Evolutionary conservation across 1,140 invertebrate genomes (phyloP).

Genomic region (Heliconius nattereri): DNA sequence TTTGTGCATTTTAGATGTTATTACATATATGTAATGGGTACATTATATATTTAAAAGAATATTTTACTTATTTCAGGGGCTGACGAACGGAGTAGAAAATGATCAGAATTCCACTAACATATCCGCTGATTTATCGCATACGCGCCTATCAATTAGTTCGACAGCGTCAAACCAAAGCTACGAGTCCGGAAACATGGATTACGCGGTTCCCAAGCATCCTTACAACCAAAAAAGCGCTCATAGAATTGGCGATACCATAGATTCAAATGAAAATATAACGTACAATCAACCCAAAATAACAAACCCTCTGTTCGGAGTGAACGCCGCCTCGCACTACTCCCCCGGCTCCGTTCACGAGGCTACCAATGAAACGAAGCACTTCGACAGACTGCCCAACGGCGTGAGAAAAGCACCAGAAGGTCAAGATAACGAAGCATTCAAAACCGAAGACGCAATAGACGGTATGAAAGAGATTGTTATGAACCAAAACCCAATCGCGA

Average conservation of each 20-base stretch:
- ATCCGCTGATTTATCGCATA: slow-evolving; percentile 71
- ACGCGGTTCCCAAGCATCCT: slow-evolving; percentile 67
- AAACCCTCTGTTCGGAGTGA: slow-evolving; percentile 78
- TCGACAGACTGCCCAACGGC: slow-evolving; percentile 71
- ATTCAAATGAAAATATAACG: slow-evolving; percentile 50
- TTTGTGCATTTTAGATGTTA: no score
- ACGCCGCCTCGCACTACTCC: slow-evolving; percentile 76
- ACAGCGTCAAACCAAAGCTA: slow-evolving; percentile 74
- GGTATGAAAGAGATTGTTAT: slow-evolving; percentile 76
- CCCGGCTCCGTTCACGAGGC: slow-evolving; percentile 53
- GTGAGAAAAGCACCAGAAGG: slow-evolving; percentile 87
- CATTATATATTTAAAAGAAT: not conserved
- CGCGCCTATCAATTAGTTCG: slow-evolving; percentile 71
- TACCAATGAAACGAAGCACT: slow-evolving; percentile 54
- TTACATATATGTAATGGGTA: not conserved
- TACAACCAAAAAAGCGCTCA: slow-evolving; percentile 52
- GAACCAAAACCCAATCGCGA: slow-evolving; percentile 71
- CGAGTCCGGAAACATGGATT: slow-evolving; percentile 70
- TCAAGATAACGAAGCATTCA: slow-evolving; percentile 87
- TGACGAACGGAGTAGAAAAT: slow-evolving; percentile 80
- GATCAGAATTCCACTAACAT: slow-evolving; percentile 79
- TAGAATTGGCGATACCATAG: slow-evolving; percentile 16
- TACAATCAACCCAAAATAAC: slow-evolving; percentile 64
- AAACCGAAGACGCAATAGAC: slow-evolving; percentile 83
- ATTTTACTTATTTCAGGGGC: slow-evolving; percentile 63